Conservation (phyloP, 1,140 invertebrate species). For the Aphelenchoides fujianensis region DNA sequence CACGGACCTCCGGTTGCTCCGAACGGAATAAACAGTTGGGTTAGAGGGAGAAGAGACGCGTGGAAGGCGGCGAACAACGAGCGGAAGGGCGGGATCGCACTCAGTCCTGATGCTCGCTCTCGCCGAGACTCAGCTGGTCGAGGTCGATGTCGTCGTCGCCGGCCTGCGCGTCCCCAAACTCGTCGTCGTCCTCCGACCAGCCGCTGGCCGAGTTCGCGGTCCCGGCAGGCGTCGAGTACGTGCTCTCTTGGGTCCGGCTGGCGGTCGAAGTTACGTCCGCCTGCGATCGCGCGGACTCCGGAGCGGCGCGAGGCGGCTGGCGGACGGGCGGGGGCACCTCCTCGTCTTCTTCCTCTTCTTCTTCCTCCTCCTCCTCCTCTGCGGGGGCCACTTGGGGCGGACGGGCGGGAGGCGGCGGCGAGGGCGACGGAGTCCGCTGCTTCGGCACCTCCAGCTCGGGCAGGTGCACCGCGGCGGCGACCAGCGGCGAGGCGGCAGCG, state of each 20-base stretch:
- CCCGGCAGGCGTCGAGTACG: constrained; percentile 7
- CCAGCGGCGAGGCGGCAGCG: not conserved
- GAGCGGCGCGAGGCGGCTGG: constrained; percentile 16
- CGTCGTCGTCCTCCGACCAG: constrained; percentile 43
- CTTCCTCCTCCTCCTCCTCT: constrained; percentile 32
- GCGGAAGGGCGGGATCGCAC: not conserved
- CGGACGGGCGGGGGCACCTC: constrained; percentile 11
- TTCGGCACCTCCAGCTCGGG: not conserved
- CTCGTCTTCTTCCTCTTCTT: constrained; percentile 36
- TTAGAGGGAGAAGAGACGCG: not conserved
- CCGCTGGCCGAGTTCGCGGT: constrained; percentile 17
- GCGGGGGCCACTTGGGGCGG: not conserved
- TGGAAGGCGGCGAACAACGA: not conserved
- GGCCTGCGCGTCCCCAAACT: constrained; percentile 42
- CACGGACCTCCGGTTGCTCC: not conserved
- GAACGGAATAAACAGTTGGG: not conserved
- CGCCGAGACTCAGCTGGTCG: constrained; percentile 46
- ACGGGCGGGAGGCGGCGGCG: constrained; percentile 23
- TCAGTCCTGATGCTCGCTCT: constrained; percentile 44
- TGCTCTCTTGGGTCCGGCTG: not conserved
- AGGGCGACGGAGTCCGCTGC: constrained; percentile 27
- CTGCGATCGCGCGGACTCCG: constrained; percentile 19
- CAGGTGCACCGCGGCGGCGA: constrained; percentile 8
- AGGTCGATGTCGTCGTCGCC: constrained; percentile 44
- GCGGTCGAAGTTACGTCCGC: constrained; percentile 15